Evolutionary conservation across 2,888 invertebrate species (phyloP).

Genomic region (Cerastoderma edule): DNA sequence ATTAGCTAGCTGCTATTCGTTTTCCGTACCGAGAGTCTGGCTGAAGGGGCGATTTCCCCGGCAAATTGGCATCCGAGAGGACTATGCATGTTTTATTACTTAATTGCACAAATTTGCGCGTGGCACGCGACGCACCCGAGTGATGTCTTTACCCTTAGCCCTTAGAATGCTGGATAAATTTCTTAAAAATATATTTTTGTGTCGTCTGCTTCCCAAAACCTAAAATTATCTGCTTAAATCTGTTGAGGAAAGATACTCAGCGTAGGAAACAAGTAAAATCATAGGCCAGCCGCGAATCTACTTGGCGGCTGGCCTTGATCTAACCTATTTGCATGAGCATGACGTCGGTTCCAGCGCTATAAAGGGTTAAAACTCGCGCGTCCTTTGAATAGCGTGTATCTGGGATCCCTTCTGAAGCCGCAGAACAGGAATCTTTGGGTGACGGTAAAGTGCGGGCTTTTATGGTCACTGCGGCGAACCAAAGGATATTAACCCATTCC

Average conservation of each 20-base stretch:
- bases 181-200: too few species aligned
- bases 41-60: conserved; percentile 7
- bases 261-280: too few species aligned
- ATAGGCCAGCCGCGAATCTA: too few species aligned
- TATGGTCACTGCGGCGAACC: conserved; percentile 48
- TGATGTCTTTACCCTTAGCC: conserved; percentile 13
- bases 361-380: not conserved
- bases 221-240: too few species aligned
- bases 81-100: conserved; percentile 31
- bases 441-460: conserved; percentile 16
- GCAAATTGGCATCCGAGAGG: conserved; percentile 16
- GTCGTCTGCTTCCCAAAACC: too few species aligned
- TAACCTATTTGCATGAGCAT: too few species aligned
- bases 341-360: too few species aligned
- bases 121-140: conserved; percentile 15
- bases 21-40: not conserved
- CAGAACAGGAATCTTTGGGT: conserved; percentile 29
- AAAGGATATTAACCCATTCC: too few species aligned
- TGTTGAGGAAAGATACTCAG: too few species aligned
- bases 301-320: too few species aligned
- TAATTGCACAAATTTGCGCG: conserved; percentile 34
- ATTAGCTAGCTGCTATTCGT: not conserved
- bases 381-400: conserved; percentile 18
- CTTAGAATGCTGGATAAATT: too few species aligned
- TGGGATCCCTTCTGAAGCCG: conserved; percentile 7